A percentile compares a stretch with the other conserved stretches of the same genome.
These are phyloP conservation scores for Diachrysia chrysitis DNA, from an alignment of 2,888 invertebrate genomes.

Conservation along the genomic window DNA sequence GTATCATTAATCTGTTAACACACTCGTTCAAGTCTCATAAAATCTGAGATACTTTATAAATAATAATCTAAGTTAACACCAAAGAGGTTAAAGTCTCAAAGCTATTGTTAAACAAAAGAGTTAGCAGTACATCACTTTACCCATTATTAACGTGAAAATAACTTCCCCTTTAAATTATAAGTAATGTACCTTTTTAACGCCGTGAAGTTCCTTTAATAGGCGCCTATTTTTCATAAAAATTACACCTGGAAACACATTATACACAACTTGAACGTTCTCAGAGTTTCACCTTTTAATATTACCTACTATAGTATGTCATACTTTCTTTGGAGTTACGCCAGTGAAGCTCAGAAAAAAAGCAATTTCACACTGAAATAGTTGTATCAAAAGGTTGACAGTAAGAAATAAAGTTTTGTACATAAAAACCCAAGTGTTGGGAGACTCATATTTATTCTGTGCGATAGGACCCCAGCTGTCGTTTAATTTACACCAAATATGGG, in stretches of 20 bases:
- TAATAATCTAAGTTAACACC: slow-evolving; percentile 8
- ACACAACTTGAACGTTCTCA: slow-evolving; percentile 55
- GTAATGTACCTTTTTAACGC: slow-evolving; percentile 51
- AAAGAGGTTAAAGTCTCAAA: slow-evolving; percentile 16
- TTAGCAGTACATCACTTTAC: slow-evolving; percentile 25
- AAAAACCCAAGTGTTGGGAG: slow-evolving; percentile 64
- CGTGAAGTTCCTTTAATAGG: slow-evolving; percentile 50
- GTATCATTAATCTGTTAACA: not conserved
- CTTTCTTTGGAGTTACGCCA: slow-evolving; percentile 56
- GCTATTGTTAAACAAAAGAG: slow-evolving; percentile 16
- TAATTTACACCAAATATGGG: slow-evolving; percentile 77
- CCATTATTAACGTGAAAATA: slow-evolving; percentile 36
- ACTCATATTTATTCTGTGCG: slow-evolving; percentile 72
- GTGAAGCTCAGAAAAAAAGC: slow-evolving; percentile 59
- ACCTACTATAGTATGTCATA: slow-evolving; percentile 60
- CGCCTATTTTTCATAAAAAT: slow-evolving; percentile 60
- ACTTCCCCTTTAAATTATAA: slow-evolving; percentile 53
- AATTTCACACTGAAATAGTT: slow-evolving; percentile 61
- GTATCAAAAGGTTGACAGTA: slow-evolving; percentile 42
- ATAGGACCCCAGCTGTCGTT: slow-evolving; percentile 69
- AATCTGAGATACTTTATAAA: not conserved
- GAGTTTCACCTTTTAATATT: slow-evolving; percentile 57
- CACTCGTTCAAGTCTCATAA: not conserved
- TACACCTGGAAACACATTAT: slow-evolving; percentile 61
- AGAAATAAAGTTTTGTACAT: slow-evolving; percentile 65